Base-by-base conservation (phyloP, 2,888 invertebrate genomes). In the Philereme vetulata region DNA sequence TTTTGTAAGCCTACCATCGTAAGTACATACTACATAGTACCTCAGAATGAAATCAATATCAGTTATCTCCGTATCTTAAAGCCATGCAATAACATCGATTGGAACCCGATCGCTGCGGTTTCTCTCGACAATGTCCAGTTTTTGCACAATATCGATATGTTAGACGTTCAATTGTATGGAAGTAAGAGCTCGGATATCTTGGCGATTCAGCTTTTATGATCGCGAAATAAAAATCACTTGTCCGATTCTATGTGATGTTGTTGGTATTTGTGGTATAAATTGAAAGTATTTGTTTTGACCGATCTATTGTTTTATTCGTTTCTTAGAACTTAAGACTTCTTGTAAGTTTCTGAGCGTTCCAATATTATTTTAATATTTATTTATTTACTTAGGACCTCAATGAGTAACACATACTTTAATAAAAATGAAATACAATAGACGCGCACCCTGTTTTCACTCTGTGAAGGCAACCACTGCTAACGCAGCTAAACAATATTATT, bases 151-250 rank as follows among this genome's bases (percentile, higher is more conserved):
- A 68, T 62, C 79, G 72, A 82, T 86, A 84, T 76, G 78, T 88
- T 85, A 77, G 75, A 72, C 62, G 81, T 79, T 82, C 86, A 88
- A 88, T 89, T 86, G 88, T 80, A 78, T 72, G 86, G 85, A 87
- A 89, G 77, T 77, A 83, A 85, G 80, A 75, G 76, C 76, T 81
- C 67, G 71, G 73, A 72, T 80, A 76, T 77, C 74, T 71, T 70
- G 62, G 67, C 69, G 71, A 72, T 75, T 74, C 76, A 72, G 71
- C 72, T 64, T 73, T 71, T 65, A 70, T 71, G 69, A 72, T 68
- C 61, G 70, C 68, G 56, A 70, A 68, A 72, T 72, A 69, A 70
- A 65, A 67, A 68, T 70, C 56, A 59, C 65, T 68, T 62, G 57
- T 56, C 58, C 49, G 51, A 60, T 54, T 56, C 54, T 48, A 53